These are phyloP conservation scores for Heterotis niloticus DNA, from an alignment of 2,113 vertebrate genomes.

Conservation along the genomic window DNA sequence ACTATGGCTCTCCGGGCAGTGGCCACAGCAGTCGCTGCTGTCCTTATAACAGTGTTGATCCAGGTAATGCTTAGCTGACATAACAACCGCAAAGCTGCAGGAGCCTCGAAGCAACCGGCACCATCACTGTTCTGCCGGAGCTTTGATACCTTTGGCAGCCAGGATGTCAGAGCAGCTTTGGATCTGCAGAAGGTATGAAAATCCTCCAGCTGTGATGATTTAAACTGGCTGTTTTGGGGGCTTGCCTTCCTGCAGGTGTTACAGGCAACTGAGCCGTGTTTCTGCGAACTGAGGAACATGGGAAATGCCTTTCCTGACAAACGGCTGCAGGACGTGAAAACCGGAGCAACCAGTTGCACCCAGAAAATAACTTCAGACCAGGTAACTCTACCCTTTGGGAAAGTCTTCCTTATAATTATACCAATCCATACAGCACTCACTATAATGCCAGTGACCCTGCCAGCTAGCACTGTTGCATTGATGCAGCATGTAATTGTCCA, in stretches of 20 bases:
- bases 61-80: background rate
- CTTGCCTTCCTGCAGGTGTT: background rate
- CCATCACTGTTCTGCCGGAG: background rate
- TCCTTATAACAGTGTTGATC: background rate
- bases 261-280: slow-evolving; percentile 33
- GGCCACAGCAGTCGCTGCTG: background rate
- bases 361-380: slow-evolving; percentile 39
- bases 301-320: slow-evolving; percentile 48
- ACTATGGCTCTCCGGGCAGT: background rate
- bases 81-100: background rate
- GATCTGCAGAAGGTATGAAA: background rate
- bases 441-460: background rate
- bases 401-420: background rate
- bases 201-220: background rate
- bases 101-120: background rate
- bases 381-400: slow-evolving; percentile 37
- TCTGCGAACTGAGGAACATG: slow-evolving; percentile 52
- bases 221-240: background rate
- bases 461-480: background rate
- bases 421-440: background rate
- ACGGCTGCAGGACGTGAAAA: slow-evolving; percentile 40
- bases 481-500: background rate
- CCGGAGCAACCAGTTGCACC: slow-evolving; percentile 41
- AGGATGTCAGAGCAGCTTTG: background rate
- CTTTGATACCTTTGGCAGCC: too few species aligned